Base-by-base conservation (phyloP, 2,113 vertebrate genomes). In the Sinocyclocheilus maitianheensis region DNA sequence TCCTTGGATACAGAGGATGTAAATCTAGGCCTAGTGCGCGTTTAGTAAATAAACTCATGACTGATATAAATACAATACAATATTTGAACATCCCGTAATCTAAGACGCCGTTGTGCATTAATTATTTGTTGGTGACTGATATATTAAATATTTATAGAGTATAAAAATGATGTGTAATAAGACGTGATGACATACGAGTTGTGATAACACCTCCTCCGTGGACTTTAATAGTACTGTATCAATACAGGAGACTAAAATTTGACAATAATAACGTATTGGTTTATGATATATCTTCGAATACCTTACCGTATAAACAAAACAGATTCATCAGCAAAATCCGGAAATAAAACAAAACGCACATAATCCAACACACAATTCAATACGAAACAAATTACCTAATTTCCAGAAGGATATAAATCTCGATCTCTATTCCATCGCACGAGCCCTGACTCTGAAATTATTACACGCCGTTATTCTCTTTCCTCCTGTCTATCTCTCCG, bases 1-100 rank as follows among this genome's bases (percentile, higher is more conserved):
- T 89, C 93, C 94, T 94, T 94, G 92, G 92, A 90, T 86, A 86
- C 75, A 81, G 86, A 76, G 58, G 74, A 80, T 85, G 79, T 37
- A 43, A 69, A 82, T 58, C 34, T 72, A 83, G 84, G 72, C 84
- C 46, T 85, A 58, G 30, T 34, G 13, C 58, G 13, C n/a, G n/a
- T 30, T 22, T 26, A 58, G 75, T 37, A 34, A 76, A 76, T 67
- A 24, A 84, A 80, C 58, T 43, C 72, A 81, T 5, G 1, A 20
- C 18, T 65, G 13, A 63, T 10, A 16, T 67, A 12, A 26, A 26
- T 24, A 16, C 22, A 76, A 62, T 60, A 60, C 58, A 22, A 22
- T 5, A 55, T 24, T 8, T 48, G 5, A 67, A 46, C 40, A 30
- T 48, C 62, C 11, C 2, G 34, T 48, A 67, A 43, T 12, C 2